A percentile compares a stretch with the other conserved stretches of the same genome.
Conservation (phyloP, 2,888 invertebrate genomes). For the Junonia oenone region DNA sequence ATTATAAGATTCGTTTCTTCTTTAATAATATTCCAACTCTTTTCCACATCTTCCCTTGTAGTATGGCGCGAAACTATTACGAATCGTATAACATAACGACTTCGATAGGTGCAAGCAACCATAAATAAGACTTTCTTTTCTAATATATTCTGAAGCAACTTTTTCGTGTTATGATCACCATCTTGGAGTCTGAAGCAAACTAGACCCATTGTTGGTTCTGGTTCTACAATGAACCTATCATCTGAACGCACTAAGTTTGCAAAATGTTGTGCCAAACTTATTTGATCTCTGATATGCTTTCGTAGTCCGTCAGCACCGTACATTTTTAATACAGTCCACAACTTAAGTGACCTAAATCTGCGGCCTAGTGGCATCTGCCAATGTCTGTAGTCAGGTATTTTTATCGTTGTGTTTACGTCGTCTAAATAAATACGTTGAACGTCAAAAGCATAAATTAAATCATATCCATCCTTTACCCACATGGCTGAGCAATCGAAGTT, state of each 20-base stretch:
- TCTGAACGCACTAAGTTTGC: constrained; percentile 85
- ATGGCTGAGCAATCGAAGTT: constrained; percentile 97
- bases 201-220: constrained; percentile 86
- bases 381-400: constrained; percentile 83
- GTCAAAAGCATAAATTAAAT: constrained; percentile 91
- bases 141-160: constrained; percentile 85
- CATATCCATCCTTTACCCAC: constrained; percentile 91
- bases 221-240: constrained; percentile 87
- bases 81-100: constrained; percentile 87
- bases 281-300: constrained; percentile 86
- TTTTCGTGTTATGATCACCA: constrained; percentile 84
- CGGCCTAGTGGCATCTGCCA: constrained; percentile 94
- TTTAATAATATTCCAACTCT: constrained; percentile 84
- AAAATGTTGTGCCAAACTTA: constrained; percentile 88
- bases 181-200: constrained; percentile 94
- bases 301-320: constrained; percentile 91
- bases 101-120: constrained; percentile 86
- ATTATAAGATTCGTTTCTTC: constrained; percentile 69
- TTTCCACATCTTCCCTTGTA: constrained; percentile 84
- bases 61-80: constrained; percentile 88
- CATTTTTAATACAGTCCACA: constrained; percentile 94
- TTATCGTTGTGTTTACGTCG: constrained; percentile 79
- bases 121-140: constrained; percentile 89
- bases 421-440: constrained; percentile 93
- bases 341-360: constrained; percentile 91